A percentile compares a stretch with the other conserved stretches of the same genome.
These are phyloP conservation scores for Rhopilema esculentum DNA, from an alignment of 30 jellyfish, hydroid and myxozoan species.

Conservation along the genomic window DNA sequence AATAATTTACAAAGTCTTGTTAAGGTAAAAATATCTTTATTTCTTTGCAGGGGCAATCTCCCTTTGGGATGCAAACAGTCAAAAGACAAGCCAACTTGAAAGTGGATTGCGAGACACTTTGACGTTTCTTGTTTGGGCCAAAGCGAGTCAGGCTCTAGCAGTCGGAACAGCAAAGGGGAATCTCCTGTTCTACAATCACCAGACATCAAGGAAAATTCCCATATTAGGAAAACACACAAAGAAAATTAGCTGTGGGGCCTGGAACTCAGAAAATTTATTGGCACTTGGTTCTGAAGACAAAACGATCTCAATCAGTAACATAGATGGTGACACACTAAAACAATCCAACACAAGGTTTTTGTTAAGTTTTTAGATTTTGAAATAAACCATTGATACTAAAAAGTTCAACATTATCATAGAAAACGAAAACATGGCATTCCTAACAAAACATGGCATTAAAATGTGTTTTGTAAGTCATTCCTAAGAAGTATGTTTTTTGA, in stretches of 20 bases:
- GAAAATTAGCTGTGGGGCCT: conserved; percentile 87
- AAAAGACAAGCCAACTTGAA: conserved; percentile 85
- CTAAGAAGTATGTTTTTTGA: no score
- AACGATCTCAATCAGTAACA: conserved; percentile 75
- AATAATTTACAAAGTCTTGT: no score
- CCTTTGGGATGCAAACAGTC: conserved; percentile 90
- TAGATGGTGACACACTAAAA: conserved; percentile 93
- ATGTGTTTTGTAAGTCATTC: no score
- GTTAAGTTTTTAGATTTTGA: no score
- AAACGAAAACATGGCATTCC: no score
- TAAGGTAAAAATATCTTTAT: no score
- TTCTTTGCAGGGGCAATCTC: conserved; percentile 70
- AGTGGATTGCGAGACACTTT: conserved; percentile 89
- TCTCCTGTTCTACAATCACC: conserved; percentile 86
- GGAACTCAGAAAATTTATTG: conserved; percentile 90
- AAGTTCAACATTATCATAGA: not conserved
- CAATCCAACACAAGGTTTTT: conserved; percentile 70
- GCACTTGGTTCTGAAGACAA: conserved; percentile 95
- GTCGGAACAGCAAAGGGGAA: conserved; percentile 94
- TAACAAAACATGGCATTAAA: no score
- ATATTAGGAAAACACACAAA: conserved; percentile 89
- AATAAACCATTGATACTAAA: not conserved
- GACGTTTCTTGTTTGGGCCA: conserved; percentile 92
- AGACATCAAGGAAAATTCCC: conserved; percentile 94
- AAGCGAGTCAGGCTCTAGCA: conserved; percentile 73